phyloP scores from a whole-genome alignment of 2,113 vertebrate genomes.

The Ptyas mucosa region DNA sequence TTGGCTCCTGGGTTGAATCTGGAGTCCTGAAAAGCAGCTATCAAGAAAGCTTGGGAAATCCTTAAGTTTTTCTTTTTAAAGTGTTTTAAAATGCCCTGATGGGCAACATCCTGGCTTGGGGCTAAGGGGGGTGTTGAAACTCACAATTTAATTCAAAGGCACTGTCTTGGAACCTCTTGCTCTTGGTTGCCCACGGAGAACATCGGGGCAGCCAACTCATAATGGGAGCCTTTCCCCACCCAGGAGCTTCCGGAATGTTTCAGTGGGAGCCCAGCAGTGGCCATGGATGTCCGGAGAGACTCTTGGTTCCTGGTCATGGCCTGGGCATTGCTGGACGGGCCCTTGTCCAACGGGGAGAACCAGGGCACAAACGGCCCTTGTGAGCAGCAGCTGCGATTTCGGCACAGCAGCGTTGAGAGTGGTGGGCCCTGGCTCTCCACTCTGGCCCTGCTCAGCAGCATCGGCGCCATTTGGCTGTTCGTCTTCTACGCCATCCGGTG shows the following conservation, averaged over 20 bases:
- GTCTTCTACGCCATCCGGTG: neutral
- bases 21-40: neutral
- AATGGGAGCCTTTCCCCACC: neutral
- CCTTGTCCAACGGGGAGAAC: accelerated
- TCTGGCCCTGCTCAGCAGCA: neutral
- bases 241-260: neutral
- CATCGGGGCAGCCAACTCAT: neutral
- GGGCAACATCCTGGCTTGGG: neutral
- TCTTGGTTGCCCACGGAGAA: neutral
- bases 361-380: neutral
- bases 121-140: too few relatives aligned
- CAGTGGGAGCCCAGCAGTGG: neutral
- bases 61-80: neutral
- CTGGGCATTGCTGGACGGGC: neutral
- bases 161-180: neutral
- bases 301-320: neutral
- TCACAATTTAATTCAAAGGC: too few relatives aligned
- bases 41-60: neutral
- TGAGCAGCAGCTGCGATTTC: neutral
- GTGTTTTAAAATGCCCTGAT: neutral
- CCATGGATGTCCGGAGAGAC: neutral
- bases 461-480: neutral
- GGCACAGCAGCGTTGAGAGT: neutral
- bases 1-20: neutral
- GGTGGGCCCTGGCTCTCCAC: neutral